Conservation (phyloP, 2,113 vertebrate genomes). For the Mobula hypostoma region DNA sequence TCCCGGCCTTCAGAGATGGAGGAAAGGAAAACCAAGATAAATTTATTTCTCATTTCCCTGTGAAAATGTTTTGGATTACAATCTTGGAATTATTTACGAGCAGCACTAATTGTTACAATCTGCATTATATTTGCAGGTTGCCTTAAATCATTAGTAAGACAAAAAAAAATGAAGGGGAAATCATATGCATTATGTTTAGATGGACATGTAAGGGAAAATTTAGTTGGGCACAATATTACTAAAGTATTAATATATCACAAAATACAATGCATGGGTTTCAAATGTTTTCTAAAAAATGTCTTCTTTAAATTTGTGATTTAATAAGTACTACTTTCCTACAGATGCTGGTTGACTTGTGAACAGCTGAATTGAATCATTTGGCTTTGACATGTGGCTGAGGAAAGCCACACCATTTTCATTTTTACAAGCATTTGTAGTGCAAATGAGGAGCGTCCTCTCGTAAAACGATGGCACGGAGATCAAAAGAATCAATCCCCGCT, state of each 20-base stretch:
- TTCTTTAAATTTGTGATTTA: conserved; percentile 14
- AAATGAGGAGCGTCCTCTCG: conserved; percentile 64
- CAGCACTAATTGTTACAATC: neutral
- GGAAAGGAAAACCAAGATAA: neutral
- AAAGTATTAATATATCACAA: neutral
- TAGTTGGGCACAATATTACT: neutral
- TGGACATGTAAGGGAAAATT: neutral
- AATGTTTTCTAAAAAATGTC: neutral
- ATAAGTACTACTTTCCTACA: conserved; percentile 19
- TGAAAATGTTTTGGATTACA: neutral
- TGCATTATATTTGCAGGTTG: neutral
- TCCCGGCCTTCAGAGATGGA: neutral
- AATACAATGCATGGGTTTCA: neutral
- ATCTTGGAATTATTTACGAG: neutral
- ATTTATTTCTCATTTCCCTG: neutral
- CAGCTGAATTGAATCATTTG: conserved; percentile 35
- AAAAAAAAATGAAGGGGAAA: neutral
- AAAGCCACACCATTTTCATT: conserved; percentile 55
- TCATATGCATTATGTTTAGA: neutral
- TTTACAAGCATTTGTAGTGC: conserved; percentile 65
- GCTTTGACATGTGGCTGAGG: conserved; percentile 27
- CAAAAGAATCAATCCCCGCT: conserved; percentile 63
- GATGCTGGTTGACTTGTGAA: conserved; percentile 6
- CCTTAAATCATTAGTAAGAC: neutral
- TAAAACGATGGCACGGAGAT: conserved; percentile 63